Percentiles rank a stretch among this genome's conserved stretches.
Conservation (phyloP, 1,140 invertebrate species). For the Triops cancriformis region DNA sequence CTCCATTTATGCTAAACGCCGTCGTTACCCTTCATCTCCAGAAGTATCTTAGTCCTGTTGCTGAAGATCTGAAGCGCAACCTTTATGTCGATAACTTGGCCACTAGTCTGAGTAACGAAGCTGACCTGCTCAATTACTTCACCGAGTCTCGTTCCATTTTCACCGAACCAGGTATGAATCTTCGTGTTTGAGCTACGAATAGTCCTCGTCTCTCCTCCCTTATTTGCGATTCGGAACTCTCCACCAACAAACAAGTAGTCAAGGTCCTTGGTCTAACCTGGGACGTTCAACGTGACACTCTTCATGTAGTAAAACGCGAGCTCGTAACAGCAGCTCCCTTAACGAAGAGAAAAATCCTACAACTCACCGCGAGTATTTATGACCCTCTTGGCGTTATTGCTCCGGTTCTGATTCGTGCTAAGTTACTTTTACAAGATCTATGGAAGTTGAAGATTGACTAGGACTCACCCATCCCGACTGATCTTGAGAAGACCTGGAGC, state of each 20-base stretch:
- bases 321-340: too few relatives aligned
- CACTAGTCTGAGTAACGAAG: neutral
- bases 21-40: conserved; percentile 6
- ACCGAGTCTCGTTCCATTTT: conserved; percentile 8
- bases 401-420: too few relatives aligned
- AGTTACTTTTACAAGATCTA: conserved; percentile 28
- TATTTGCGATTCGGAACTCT: too few relatives aligned
- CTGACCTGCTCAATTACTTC: neutral
- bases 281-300: conserved; percentile 3
- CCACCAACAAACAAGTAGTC: neutral
- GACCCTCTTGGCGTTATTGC: too few relatives aligned
- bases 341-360: too few relatives aligned
- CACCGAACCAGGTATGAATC: conserved; percentile 16
- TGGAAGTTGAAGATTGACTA: conserved; percentile 29
- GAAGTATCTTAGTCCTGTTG: neutral
- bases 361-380: too few relatives aligned
- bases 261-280: conserved; percentile 24
- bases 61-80: conserved; percentile 15
- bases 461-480: conserved; percentile 28
- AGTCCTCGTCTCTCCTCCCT: too few relatives aligned
- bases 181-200: conserved; percentile 15
- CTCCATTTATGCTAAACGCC: too few relatives aligned
- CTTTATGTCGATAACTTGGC: conserved; percentile 24
- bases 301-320: too few relatives aligned
- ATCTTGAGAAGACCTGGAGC: too few relatives aligned